Conservation (phyloP, 2,888 invertebrate species). For the Marronus borbonicus region DNA sequence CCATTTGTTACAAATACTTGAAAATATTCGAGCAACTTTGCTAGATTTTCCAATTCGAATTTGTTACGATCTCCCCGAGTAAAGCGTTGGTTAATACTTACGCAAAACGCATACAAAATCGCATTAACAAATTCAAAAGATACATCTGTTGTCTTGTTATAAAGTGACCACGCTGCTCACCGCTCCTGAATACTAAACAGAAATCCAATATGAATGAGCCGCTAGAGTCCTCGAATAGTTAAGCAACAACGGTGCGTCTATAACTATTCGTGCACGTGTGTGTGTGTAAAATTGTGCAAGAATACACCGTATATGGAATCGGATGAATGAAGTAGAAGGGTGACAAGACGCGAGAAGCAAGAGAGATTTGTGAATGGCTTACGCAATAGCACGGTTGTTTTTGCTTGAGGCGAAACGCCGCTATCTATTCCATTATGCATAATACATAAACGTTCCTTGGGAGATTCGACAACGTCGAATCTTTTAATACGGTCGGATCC, state of each 20-base stretch:
- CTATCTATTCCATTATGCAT: slow-evolving; percentile 43
- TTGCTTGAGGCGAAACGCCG: slow-evolving; percentile 36
- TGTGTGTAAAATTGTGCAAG: slow-evolving; percentile 63
- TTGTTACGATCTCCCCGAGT: not conserved
- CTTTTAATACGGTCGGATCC: slow-evolving; percentile 33
- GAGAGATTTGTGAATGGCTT: slow-evolving; percentile 62
- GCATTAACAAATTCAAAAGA: slow-evolving; percentile 58
- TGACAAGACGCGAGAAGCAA: slow-evolving; percentile 58
- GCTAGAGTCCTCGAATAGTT: slow-evolving; percentile 54
- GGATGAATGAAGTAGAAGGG: slow-evolving; percentile 64
- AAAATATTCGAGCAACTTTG: not conserved
- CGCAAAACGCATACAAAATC: slow-evolving; percentile 30
- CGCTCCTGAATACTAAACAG: slow-evolving; percentile 58
- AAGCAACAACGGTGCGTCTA: slow-evolving; percentile 57
- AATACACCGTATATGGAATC: slow-evolving; percentile 63
- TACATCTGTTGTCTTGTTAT: slow-evolving; percentile 58
- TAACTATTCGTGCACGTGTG: not conserved
- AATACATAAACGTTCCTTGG: slow-evolving; percentile 4
- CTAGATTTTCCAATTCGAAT: too few relatives aligned
- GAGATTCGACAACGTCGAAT: slow-evolving; percentile 45
- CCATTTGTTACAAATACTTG: not conserved
- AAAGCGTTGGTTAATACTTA: slow-evolving; percentile 21
- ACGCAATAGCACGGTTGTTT: slow-evolving; percentile 53
- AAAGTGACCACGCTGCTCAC: slow-evolving; percentile 51
- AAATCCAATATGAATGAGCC: slow-evolving; percentile 56